phyloP scores from a whole-genome alignment of 2,797 vertebrate species.

The Syngnathus acus region DNA sequence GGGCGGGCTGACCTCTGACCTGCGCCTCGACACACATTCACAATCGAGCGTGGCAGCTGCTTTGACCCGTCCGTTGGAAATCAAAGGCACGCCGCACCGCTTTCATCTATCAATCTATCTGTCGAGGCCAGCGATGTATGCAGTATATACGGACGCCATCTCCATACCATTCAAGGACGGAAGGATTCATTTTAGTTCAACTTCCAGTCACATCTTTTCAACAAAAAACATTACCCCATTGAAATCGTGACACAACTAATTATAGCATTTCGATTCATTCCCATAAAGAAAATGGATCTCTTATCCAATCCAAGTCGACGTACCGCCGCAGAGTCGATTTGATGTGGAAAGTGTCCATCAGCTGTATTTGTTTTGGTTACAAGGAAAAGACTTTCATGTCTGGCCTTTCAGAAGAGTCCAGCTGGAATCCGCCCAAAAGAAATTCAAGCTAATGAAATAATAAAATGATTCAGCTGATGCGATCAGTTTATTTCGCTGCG shows the following conservation, averaged over 20 bases:
- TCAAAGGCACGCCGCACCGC: not conserved
- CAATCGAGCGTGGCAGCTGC: constrained; percentile 8
- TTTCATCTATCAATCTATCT: not conserved
- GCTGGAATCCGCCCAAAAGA: constrained; percentile 8
- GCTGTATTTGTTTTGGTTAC: not conserved
- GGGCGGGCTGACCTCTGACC: not conserved
- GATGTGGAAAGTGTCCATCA: not conserved
- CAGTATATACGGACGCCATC: too few species aligned
- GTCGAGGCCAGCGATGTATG: too few species aligned
- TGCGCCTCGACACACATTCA: constrained; percentile 2
- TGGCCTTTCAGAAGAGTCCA: constrained; percentile 2
- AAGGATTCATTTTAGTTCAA: too few species aligned
- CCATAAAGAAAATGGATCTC: not conserved
- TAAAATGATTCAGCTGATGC: constrained; percentile 1
- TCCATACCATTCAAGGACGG: too few species aligned
- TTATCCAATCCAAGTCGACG: not conserved
- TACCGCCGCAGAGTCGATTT: not conserved
- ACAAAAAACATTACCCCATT: too few species aligned
- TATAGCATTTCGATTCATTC: too few species aligned
- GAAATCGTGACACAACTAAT: too few species aligned
- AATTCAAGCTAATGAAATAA: constrained; percentile 13
- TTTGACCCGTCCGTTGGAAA: constrained; percentile 8
- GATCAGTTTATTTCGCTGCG: constrained; percentile 6
- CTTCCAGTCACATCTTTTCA: too few species aligned
- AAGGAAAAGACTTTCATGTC: not conserved